Evolutionary conservation across 2,113 vertebrate species (phyloP).

Genomic region (sheep (Ovis aries)): DNA sequence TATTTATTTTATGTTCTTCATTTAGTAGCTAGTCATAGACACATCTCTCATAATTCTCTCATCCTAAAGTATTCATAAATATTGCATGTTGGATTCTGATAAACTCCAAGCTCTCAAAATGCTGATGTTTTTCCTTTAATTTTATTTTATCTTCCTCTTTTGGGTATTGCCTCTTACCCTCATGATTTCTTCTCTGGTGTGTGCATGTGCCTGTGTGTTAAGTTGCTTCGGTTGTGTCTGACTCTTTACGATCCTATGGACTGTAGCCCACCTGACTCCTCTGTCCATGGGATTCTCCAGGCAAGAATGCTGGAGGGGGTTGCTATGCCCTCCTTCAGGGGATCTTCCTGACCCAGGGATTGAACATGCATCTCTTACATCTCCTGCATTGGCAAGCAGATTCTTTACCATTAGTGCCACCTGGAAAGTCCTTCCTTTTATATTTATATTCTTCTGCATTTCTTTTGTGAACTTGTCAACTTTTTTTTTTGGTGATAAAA

Average conservation of each 20-base stretch:
- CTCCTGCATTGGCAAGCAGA: background rate
- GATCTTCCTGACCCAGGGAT: background rate
- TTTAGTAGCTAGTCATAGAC: background rate
- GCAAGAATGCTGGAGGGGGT: background rate
- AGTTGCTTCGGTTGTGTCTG: background rate
- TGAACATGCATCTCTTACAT: background rate
- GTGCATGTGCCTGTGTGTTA: rapidly evolving
- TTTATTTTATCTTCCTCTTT: background rate
- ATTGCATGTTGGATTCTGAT: background rate
- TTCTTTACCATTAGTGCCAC: background rate
- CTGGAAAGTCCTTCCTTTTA: background rate
- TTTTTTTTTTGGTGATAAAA: background rate
- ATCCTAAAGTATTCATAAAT: background rate
- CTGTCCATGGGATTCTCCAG: background rate
- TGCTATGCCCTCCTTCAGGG: background rate
- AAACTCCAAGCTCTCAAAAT: background rate
- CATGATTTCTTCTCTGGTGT: background rate
- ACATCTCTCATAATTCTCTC: background rate
- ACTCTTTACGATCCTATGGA: background rate
- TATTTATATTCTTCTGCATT: background rate
- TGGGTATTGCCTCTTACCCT: background rate
- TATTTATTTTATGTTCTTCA: background rate
- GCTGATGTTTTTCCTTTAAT: background rate
- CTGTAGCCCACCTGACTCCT: background rate
- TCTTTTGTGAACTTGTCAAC: background rate